Base-by-base conservation (phyloP, 2,797 vertebrate genomes). In the Pipistrellus pipistrellus region DNA sequence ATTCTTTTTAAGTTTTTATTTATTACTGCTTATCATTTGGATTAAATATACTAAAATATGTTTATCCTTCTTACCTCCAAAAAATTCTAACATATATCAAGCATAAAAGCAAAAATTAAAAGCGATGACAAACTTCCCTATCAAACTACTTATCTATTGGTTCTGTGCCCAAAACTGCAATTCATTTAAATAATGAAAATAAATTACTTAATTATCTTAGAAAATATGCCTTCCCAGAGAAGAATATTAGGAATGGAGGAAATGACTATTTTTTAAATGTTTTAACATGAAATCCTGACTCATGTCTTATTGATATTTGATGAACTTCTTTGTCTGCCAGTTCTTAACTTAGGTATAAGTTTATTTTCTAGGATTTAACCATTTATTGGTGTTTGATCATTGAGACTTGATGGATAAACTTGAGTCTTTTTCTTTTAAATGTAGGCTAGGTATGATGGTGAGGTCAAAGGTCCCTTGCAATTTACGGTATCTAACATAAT, bases 221-320 rank as follows among this genome's bases (percentile, higher is more conserved):
- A 92, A 96, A 93, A 88, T 88, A 55, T 84, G 17, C 66, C 72
- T 88, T 95, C 81, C 4, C 38, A 75, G 23, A 78, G 35, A 94
- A 95, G 46, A 92, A 91, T 92, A 96, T 96, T 88, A 85, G 64
- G 64, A 90, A 93, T 94, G 85, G 21, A 81, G n/a, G 85, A 38
- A 57, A 85, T 80, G 53, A 85, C 64, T 85, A 14, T 80, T 86
- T 88, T 92, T 64, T 41, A 11, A n/a, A 41, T 55, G 18, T 85
- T 89, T 96, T 93, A 82, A 66, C 62, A 81, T 51, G n/a, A 91
- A 88, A 91, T 88, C 55, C 41, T 91, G 35, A 89, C 59, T 89
- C 46, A 1, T 53, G 44, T 91, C 81, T 90, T 82, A 72, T 27
- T 85, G 69, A 41, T 68, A 57, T 64, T 93, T 75, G 73, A 85